Base-by-base conservation (phyloP, 2,797 vertebrate genomes). In the Lutra lutra region DNA sequence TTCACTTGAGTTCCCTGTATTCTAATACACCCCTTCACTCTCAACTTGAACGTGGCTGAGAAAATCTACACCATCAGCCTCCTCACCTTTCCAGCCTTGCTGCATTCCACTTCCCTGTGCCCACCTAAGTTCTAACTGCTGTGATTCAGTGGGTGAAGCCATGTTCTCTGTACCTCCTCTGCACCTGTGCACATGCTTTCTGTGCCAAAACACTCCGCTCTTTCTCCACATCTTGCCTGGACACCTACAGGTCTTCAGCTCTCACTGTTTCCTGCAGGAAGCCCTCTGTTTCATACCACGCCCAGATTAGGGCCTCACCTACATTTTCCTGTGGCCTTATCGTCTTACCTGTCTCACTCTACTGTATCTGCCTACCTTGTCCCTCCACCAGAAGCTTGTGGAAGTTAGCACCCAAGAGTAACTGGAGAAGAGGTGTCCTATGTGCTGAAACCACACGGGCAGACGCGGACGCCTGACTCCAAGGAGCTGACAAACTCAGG, bases 281-380 rank as follows among this genome's bases (percentile, higher is more conserved):
- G 43, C 32, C 18, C 1, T 83, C 12, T 1, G 0, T 35, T 20
- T 32, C 1, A n/a, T 12, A 56, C 3, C 10, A 46, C 15, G 5
- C 51, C 27, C 40, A 84, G 18, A 48, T 56, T 83, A 40, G 5
- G 11, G 3, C 5, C 17, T 29, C 13, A 5, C 1, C 13, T 58
- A 10, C 3, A 43, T 58, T 8, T 54, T 38, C 32, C 66, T 27
- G 35, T 58, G 38, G 38, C 18, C 14, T 80, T 46, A 27, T 27
- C 38, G 25, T 40, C 35, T 32, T 8, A 12, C 5, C 29, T 64
- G 1, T 9, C 27, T 91, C 38, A 48, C 7, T 72, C 1, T 32
- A 29, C 20, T 27, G 10, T 3, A 25, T 64, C 43, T 78, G 66
- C 35, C 23, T 40, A 23, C 3, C 0, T 18, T 60, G 29, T 73